phyloP scores from a whole-genome alignment of 2,113 vertebrate genomes.

The Plecotus auritus region DNA sequence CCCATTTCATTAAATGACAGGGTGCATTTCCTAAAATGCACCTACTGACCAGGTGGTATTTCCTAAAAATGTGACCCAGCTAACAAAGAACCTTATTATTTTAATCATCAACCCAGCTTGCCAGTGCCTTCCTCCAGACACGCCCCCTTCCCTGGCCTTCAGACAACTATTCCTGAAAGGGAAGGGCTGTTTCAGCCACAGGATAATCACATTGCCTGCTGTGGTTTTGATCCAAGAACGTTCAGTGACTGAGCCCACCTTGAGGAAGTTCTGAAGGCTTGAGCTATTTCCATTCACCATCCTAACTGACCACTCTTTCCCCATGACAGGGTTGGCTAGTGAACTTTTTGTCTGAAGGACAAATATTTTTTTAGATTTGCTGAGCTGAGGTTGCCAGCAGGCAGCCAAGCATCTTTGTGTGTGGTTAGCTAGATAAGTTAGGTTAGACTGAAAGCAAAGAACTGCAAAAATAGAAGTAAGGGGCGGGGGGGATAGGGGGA shows the following conservation, averaged over 20 bases:
- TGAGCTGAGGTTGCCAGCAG: background rate
- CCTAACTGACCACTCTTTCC: background rate
- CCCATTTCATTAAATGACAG: constrained; percentile 55
- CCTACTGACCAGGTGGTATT: constrained; percentile 8
- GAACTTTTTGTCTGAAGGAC: background rate
- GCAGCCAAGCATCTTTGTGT: background rate
- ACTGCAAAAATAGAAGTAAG: background rate
- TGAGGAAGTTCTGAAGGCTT: background rate
- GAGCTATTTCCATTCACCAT: background rate
- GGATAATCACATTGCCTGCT: background rate
- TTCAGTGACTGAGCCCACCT: background rate
- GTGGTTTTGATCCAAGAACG: background rate
- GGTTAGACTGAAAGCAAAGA: background rate
- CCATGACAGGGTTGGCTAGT: background rate
- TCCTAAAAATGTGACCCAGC: constrained; percentile 2
- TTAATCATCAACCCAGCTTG: background rate
- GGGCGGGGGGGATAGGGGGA: background rate
- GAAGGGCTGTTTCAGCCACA: background rate
- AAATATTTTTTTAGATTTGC: background rate
- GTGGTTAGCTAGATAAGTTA: background rate
- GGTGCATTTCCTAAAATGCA: background rate
- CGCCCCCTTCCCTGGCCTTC: background rate
- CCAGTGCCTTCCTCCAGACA: background rate
- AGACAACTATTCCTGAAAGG: background rate
- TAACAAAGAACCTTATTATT: constrained; percentile 55